phyloP scores from a whole-genome alignment of 1,140 invertebrate species.

The Orchesella cincta region DNA sequence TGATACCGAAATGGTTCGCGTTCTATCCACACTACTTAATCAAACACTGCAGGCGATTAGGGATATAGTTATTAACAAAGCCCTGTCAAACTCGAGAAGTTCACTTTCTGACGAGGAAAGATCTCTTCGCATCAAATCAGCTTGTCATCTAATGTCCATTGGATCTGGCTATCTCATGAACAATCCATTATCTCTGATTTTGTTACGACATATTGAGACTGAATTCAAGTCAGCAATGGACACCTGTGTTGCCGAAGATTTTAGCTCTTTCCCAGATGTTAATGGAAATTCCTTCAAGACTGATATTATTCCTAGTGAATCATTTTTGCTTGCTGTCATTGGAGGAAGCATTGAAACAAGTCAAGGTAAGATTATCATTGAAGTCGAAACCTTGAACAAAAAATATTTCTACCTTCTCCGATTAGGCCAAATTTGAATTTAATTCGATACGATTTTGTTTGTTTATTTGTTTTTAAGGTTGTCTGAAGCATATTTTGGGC shows the following conservation, averaged over 20 bases:
- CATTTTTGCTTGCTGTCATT: slow-evolving; percentile 67
- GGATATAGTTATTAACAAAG: slow-evolving; percentile 25
- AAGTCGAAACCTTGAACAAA: background rate
- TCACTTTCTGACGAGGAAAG: background rate
- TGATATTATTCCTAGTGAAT: slow-evolving; percentile 80
- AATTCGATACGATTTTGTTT: background rate
- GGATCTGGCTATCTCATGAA: slow-evolving; percentile 44
- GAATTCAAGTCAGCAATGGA: slow-evolving; percentile 41
- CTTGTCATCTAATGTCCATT: slow-evolving; percentile 40
- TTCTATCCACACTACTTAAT: slow-evolving; percentile 32
- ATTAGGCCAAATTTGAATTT: background rate
- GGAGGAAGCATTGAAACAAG: slow-evolving; percentile 51
- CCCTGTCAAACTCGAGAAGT: background rate
- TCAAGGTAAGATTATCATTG: background rate
- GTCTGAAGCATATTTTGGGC: slow-evolving; percentile 42
- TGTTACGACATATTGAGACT: slow-evolving; percentile 34
- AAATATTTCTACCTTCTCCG: too few species aligned
- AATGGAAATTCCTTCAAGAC: slow-evolving; percentile 55
- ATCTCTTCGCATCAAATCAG: slow-evolving; percentile 8
- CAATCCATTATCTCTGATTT: slow-evolving; percentile 41
- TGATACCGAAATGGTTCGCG: slow-evolving; percentile 22
- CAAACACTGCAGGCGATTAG: slow-evolving; percentile 36
- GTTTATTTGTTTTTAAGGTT: background rate
- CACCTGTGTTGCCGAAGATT: slow-evolving; percentile 33
- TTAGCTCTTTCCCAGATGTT: slow-evolving; percentile 35